Conservation (phyloP, 2,797 vertebrate species). For the Taeniopygia guttata region DNA sequence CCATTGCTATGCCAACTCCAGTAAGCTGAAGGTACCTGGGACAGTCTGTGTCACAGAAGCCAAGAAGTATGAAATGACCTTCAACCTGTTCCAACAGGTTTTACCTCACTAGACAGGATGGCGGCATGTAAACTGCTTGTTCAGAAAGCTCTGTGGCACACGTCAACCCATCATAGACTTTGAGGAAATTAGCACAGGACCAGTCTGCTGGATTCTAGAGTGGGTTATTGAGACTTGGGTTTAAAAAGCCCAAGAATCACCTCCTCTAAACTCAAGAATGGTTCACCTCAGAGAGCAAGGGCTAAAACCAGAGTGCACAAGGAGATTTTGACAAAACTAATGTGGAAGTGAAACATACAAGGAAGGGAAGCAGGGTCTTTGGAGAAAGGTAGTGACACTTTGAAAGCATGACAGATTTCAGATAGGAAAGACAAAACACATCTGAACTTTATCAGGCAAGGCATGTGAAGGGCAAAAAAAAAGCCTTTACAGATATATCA, state of each 20-base stretch:
- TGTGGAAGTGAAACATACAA: not conserved
- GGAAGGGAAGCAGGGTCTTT: not conserved
- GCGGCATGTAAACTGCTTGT: not conserved
- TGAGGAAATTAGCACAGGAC: not conserved
- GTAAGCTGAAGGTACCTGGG: not conserved
- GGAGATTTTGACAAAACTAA: not conserved
- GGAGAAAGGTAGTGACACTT: not conserved
- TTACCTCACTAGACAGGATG: not conserved
- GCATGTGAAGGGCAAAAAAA: not conserved
- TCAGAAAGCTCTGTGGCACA: not conserved
- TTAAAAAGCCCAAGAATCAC: not conserved
- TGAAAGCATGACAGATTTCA: not conserved
- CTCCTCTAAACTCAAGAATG: not conserved
- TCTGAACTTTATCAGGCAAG: not conserved
- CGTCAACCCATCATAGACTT: not conserved
- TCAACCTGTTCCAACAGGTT: not conserved
- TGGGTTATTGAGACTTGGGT: not conserved
- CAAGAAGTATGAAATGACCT: not conserved
- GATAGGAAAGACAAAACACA: not conserved
- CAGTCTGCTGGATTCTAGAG: not conserved
- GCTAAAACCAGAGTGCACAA: not conserved
- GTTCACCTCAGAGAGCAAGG: not conserved
- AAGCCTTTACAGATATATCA: not conserved
- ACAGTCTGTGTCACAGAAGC: not conserved
- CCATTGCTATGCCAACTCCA: not conserved